Conservation (phyloP, 2,113 vertebrate genomes). For the Oxygymnocypris stewartii region DNA sequence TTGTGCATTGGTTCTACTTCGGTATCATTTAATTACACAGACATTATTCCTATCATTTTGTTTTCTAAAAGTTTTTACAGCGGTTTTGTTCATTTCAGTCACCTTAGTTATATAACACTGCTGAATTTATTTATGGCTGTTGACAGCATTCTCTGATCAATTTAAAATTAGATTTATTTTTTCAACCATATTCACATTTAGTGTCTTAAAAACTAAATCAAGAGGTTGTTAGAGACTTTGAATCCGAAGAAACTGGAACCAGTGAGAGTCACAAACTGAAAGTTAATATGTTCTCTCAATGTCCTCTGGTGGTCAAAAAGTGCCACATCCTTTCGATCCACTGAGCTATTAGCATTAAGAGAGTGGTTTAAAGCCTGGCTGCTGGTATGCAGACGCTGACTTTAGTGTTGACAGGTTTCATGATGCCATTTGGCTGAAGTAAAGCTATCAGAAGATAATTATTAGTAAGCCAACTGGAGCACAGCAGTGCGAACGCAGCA, state of each 20-base stretch:
- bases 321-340: background rate
- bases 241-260: background rate
- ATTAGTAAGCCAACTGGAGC: slow-evolving; percentile 25
- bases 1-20: background rate
- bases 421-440: slow-evolving; percentile 2
- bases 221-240: background rate
- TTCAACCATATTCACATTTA: too few species aligned
- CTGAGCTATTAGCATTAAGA: background rate
- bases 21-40: too few species aligned
- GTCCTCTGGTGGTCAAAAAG: background rate
- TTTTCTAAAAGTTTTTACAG: too few species aligned
- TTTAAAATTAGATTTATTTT: too few species aligned
- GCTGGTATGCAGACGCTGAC: background rate
- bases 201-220: too few species aligned
- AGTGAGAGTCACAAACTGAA: background rate
- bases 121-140: too few species aligned
- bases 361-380: background rate
- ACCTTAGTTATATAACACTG: too few species aligned
- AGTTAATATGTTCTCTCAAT: background rate
- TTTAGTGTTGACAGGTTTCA: slow-evolving; percentile 17
- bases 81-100: too few species aligned
- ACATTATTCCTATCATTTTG: too few species aligned
- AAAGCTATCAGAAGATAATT: slow-evolving; percentile 11
- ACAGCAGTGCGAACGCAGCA: slow-evolving; percentile 3
- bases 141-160: too few species aligned